Base-by-base conservation (phyloP, 2,797 vertebrate species). In the Muscicapa comitata region DNA sequence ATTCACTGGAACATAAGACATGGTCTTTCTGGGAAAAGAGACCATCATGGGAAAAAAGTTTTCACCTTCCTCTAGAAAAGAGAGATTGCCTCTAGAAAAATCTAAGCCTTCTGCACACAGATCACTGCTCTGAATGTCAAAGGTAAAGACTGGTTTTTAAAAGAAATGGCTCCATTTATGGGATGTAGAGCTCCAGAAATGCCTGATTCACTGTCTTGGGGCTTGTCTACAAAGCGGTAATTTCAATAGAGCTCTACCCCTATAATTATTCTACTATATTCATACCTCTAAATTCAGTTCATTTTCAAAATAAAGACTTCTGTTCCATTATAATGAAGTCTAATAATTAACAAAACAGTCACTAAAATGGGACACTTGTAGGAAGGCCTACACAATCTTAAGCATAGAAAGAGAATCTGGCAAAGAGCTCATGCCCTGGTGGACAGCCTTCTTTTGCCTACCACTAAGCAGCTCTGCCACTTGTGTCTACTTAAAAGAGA, bases 11-110 rank as follows among this genome's bases (percentile, higher is more conserved):
- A 48, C 17, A 66, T 9, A 24, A 85, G 18, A 80, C 0, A 0
- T 8, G 14, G n/a, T 13, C 45, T n/a, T 40, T 26, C 35, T 26
- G n/a, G n/a, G 26, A 43, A 65, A 62, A 59, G 14, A 58, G 5
- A 42, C 6, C 20, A 63, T 4, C 0, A 37, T 2, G 1, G 1
- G 17, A 13, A 55, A 55, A 51, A 28, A 7, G 5, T 23, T 37
- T 54, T 24, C 7, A 1, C 19, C 45, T 59, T 61, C 35, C 31
- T 67, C 37, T 71, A 75, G 57, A 61, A 38, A 66, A 47, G 11
- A 47, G 11, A 17, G 3, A 4, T 37, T 31, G 54, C 37, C 13
- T n/a, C 38, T 17, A 38, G 76, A 48, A 67, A 21, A 48, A 79
- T 19, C 24, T 24, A 68, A 65, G 38, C 21, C 24, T 58, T 58